Evolutionary conservation across 2,797 vertebrate genomes (phyloP).

Genomic region (Zenarchopterus dispar): DNA sequence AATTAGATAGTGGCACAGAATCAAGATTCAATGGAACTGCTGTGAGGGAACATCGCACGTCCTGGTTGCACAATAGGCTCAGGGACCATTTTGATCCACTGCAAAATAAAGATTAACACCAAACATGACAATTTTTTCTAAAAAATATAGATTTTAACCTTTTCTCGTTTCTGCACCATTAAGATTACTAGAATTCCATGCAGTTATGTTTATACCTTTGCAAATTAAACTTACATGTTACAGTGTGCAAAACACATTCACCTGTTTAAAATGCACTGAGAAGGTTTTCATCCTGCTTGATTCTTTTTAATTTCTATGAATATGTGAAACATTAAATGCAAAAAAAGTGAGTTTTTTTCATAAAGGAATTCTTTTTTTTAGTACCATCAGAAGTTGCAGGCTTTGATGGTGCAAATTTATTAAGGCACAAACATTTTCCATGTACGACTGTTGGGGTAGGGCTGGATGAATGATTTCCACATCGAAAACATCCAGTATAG

Average conservation of each 20-base stretch:
- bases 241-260: no score
- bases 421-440: slow-evolving; percentile 51
- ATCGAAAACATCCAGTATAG: slow-evolving; percentile 29
- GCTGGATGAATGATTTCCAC: slow-evolving; percentile 16
- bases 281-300: no score
- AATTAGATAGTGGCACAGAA: slow-evolving; percentile 16
- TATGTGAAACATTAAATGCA: background rate
- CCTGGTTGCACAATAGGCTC: slow-evolving; percentile 6
- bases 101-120: background rate
- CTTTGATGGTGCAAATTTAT: slow-evolving; percentile 42
- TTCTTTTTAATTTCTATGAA: no score
- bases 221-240: no score
- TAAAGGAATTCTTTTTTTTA: background rate
- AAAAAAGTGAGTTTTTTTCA: background rate
- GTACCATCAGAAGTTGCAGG: slow-evolving; percentile 5
- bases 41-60: slow-evolving; percentile 25
- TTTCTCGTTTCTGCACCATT: no score
- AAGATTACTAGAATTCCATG: no score
- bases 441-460: slow-evolving; percentile 15
- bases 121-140: background rate
- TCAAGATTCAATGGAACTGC: background rate
- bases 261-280: no score
- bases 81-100: background rate
- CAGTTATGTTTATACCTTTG: no score
- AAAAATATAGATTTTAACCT: no score